Conservation (phyloP, 2,113 vertebrate species). For the Paralichthys olivaceus region DNA sequence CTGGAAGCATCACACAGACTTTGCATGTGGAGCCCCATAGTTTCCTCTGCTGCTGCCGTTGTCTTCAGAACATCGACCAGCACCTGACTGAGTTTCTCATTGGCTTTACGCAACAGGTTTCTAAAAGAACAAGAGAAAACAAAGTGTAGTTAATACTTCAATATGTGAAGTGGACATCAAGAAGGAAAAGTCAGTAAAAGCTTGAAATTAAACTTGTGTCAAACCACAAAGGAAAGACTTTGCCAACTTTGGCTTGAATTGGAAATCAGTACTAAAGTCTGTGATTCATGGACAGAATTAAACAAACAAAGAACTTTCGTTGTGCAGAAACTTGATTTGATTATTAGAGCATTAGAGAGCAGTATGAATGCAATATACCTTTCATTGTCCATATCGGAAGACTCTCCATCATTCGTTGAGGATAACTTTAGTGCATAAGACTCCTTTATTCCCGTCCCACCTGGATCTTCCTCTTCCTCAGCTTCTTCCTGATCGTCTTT, state of each 20-base stretch:
- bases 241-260: not conserved
- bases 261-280: not conserved
- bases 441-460: conserved; percentile 32
- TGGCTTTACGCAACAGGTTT: conserved; percentile 84
- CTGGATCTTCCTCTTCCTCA: conserved; percentile 58
- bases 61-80: conserved; percentile 92
- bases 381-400: conserved; percentile 81
- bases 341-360: not conserved
- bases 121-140: conserved; percentile 60
- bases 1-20: conserved; percentile 83
- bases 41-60: conserved; percentile 91
- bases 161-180: not conserved
- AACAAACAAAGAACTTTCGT: conserved; percentile 4
- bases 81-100: conserved; percentile 88
- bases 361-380: conserved; percentile 80
- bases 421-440: conserved; percentile 5
- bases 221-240: not conserved
- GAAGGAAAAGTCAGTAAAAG: not conserved
- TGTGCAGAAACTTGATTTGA: not conserved
- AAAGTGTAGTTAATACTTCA: not conserved
- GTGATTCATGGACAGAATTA: not conserved
- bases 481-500: conserved; percentile 68
- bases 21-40: conserved; percentile 89
- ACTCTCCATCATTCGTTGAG: conserved; percentile 65
- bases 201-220: not conserved